Conservation (phyloP, 2,888 invertebrate genomes). For the Ischnus inquisitorius region DNA sequence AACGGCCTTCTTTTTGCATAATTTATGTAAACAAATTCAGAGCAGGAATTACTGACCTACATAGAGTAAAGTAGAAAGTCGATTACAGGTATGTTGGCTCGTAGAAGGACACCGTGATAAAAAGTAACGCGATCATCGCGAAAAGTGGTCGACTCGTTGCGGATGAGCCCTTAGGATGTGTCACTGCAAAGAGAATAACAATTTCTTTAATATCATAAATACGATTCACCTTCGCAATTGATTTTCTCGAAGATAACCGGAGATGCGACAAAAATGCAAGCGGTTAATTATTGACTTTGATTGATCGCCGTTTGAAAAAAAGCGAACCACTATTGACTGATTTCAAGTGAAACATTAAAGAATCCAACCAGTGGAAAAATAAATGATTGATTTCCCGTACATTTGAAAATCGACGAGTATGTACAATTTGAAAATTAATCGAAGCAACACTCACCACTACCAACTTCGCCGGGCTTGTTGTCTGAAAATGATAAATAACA, state of each 20-base stretch:
- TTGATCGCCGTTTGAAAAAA: too few species aligned
- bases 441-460: slow-evolving; percentile 70
- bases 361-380: too few species aligned
- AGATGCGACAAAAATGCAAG: too few species aligned
- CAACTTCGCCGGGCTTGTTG: slow-evolving; percentile 65
- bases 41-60: slow-evolving; percentile 75
- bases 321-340: too few species aligned
- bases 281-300: too few species aligned
- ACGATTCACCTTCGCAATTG: neutral
- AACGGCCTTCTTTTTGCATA: too few species aligned
- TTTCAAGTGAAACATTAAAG: neutral
- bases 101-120: slow-evolving; percentile 78
- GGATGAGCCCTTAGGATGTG: slow-evolving; percentile 35
- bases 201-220: slow-evolving; percentile 45
- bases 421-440: slow-evolving; percentile 1
- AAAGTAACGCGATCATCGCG: slow-evolving; percentile 74
- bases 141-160: slow-evolving; percentile 68
- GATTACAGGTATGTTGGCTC: slow-evolving; percentile 80
- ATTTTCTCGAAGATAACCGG: too few species aligned
- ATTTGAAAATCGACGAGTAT: too few species aligned
- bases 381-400: too few species aligned
- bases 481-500: slow-evolving; percentile 68
- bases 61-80: slow-evolving; percentile 75
- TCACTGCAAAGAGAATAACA: slow-evolving; percentile 57
- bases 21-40: neutral